A percentile compares a stretch with the other conserved stretches of the same genome.
phyloP scores from a whole-genome alignment of 1,140 invertebrate species.

The Drosophila aff. region DNA sequence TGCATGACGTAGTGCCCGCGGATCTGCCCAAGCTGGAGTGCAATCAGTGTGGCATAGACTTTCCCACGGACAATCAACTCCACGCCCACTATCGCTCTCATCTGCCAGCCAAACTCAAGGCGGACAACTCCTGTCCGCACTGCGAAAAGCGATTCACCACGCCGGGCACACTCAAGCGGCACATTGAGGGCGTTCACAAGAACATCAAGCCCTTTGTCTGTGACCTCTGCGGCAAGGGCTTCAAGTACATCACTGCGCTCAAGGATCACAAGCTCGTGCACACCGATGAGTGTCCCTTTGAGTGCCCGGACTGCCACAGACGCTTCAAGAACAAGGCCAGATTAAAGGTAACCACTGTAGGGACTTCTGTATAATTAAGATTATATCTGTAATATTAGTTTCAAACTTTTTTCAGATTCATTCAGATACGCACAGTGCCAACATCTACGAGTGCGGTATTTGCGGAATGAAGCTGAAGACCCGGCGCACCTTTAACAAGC shows the following conservation, averaged over 20 bases:
- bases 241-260: slow-evolving; percentile 85
- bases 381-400: neutral
- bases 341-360: slow-evolving; percentile 53
- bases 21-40: slow-evolving; percentile 64
- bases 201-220: slow-evolving; percentile 85
- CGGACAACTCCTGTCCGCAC: slow-evolving; percentile 76
- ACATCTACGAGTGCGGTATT: slow-evolving; percentile 84
- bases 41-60: slow-evolving; percentile 76
- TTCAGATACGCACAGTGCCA: slow-evolving; percentile 84
- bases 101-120: slow-evolving; percentile 80
- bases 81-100: slow-evolving; percentile 84
- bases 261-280: slow-evolving; percentile 86
- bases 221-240: slow-evolving; percentile 85
- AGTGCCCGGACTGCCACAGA: slow-evolving; percentile 85
- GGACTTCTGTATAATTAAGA: too few relatives aligned
- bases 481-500: slow-evolving; percentile 85
- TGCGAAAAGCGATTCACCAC: slow-evolving; percentile 81
- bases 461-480: slow-evolving; percentile 85
- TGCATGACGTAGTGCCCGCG: slow-evolving; percentile 43
- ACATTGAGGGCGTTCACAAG: slow-evolving; percentile 85
- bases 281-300: slow-evolving; percentile 85
- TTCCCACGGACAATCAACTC: slow-evolving; percentile 79
- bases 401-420: slow-evolving; percentile 47
- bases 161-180: slow-evolving; percentile 75
- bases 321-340: slow-evolving; percentile 83